Conservation (phyloP, 2,888 invertebrate species). For the Pseudeuparius sepicola region DNA sequence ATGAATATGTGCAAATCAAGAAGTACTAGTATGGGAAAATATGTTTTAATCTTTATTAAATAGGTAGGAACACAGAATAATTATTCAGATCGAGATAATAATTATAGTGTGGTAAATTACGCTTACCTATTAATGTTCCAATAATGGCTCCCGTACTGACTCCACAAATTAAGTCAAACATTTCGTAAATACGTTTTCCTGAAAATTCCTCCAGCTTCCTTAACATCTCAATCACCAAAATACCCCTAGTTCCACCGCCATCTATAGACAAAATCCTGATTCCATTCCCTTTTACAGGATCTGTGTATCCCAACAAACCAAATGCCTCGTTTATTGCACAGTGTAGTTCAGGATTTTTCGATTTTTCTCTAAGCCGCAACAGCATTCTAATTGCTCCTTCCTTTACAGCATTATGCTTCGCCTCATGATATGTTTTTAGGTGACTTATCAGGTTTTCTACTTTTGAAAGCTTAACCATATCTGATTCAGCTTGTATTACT, state of each 20-base stretch:
- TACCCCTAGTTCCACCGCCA: constrained; percentile 85
- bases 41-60: no score
- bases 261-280: constrained; percentile 77
- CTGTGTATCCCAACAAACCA: constrained; percentile 60
- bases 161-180: constrained; percentile 82
- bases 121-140: constrained; percentile 49
- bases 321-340: constrained; percentile 44
- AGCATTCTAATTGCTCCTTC: constrained; percentile 60
- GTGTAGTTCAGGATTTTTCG: constrained; percentile 32
- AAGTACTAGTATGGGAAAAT: no score
- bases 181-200: constrained; percentile 55
- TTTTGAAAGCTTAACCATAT: constrained; percentile 48
- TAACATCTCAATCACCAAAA: constrained; percentile 75
- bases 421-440: constrained; percentile 63
- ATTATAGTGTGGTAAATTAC: no score
- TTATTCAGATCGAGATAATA: no score
- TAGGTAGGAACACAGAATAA: no score
- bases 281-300: constrained; percentile 60
- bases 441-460: constrained; percentile 63
- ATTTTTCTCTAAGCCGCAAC: constrained; percentile 44
- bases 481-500: constrained; percentile 47
- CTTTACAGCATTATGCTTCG: constrained; percentile 63
- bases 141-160: constrained; percentile 78
- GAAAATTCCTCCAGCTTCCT: constrained; percentile 64
- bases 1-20: no score